phyloP scores from a whole-genome alignment of 2,113 vertebrate genomes.

The Tragulus kanchil region DNA sequence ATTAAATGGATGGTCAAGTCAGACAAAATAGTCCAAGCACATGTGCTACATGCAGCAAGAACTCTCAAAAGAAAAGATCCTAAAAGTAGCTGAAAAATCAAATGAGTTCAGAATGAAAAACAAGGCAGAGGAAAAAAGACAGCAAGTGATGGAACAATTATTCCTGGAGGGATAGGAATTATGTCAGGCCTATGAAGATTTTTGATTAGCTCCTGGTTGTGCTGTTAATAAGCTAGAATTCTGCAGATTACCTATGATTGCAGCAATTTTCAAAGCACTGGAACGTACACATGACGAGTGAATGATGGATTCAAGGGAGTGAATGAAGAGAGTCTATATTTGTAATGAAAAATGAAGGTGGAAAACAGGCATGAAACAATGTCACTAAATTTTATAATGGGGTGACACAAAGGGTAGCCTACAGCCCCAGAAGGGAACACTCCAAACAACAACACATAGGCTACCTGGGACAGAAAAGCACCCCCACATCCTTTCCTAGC shows the following conservation, averaged over 20 bases:
- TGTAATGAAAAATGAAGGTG: slow-evolving; percentile 69
- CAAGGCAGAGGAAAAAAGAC: neutral
- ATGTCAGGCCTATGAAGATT: slow-evolving; percentile 41
- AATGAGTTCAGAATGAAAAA: slow-evolving; percentile 50
- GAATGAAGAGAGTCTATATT: slow-evolving; percentile 34
- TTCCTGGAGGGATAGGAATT: slow-evolving; percentile 31
- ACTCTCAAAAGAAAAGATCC: slow-evolving; percentile 6
- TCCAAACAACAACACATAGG: neutral
- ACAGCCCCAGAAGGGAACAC: slow-evolving; percentile 9
- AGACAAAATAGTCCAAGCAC: slow-evolving; percentile 31
- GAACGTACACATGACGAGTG: slow-evolving; percentile 5
- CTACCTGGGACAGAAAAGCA: neutral
- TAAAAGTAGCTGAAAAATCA: slow-evolving; percentile 15
- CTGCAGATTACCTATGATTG: slow-evolving; percentile 61
- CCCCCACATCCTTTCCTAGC: neutral
- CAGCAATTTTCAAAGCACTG: slow-evolving; percentile 68
- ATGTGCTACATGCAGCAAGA: neutral
- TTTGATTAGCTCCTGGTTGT: slow-evolving; percentile 70
- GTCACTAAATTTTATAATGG: slow-evolving; percentile 57
- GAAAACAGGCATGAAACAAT: slow-evolving; percentile 47
- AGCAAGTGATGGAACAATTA: neutral
- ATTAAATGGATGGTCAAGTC: slow-evolving; percentile 21
- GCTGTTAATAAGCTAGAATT: slow-evolving; percentile 70
- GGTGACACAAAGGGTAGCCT: slow-evolving; percentile 12
- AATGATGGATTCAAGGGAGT: neutral